phyloP scores from a whole-genome alignment of 2,113 vertebrate species.

The Hemiscyllium ocellatum region DNA sequence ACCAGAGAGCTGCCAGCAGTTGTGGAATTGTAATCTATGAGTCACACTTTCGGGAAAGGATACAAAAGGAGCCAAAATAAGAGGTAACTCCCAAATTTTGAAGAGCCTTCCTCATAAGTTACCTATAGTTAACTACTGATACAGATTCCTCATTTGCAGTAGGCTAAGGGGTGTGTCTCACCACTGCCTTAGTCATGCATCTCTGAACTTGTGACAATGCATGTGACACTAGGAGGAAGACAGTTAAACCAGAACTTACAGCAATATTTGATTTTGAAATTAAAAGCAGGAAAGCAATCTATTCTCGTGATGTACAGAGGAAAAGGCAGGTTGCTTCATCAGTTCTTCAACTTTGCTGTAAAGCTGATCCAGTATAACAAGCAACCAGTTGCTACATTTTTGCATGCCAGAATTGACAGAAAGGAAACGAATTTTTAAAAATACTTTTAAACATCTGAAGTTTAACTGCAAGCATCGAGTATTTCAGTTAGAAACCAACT shows the following conservation, averaged over 20 bases:
- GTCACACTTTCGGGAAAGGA: background rate
- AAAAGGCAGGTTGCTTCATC: background rate
- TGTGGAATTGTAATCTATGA: background rate
- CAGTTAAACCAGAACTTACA: constrained; percentile 10
- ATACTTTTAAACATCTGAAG: background rate
- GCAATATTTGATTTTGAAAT: constrained; percentile 31
- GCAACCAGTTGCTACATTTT: background rate
- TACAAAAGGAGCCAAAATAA: background rate
- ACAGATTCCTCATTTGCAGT: background rate
- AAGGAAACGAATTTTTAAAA: background rate
- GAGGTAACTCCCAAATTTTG: constrained; percentile 9
- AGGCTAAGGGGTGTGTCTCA: background rate
- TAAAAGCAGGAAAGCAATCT: background rate
- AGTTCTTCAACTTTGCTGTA: background rate
- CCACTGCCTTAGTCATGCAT: background rate
- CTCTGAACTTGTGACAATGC: constrained; percentile 26
- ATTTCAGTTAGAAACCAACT: background rate
- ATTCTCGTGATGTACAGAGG: background rate
- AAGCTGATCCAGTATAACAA: background rate
- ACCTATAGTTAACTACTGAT: background rate
- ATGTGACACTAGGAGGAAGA: constrained; percentile 14
- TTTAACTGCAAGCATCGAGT: background rate
- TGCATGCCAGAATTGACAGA: background rate
- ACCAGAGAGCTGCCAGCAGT: background rate
- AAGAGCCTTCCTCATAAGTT: background rate